These are phyloP conservation scores for Gobionotothen gibberifrons DNA, from an alignment of 2,797 vertebrate genomes.

Conservation along the genomic window DNA sequence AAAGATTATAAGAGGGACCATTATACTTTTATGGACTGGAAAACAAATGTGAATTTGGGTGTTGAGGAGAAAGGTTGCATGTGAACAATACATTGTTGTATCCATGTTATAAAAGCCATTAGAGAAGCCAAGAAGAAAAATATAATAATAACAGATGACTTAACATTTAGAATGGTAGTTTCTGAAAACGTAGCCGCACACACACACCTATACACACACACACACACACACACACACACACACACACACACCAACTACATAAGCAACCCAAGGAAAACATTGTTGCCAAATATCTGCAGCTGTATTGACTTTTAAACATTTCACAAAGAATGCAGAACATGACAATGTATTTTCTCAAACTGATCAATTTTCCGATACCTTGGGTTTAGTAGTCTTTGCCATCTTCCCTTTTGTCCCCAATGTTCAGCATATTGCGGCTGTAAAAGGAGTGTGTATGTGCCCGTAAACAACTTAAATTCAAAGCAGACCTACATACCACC, in stretches of 20 bases:
- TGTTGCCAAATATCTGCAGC: not conserved
- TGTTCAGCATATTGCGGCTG: slow-evolving; percentile 7
- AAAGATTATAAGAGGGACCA: not conserved
- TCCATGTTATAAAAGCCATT: not conserved
- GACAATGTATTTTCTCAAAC: not conserved
- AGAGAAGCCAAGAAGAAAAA: not conserved
- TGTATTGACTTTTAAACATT: not conserved
- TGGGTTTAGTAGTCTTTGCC: not conserved
- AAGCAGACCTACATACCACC: slow-evolving; percentile 34
- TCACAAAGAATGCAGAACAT: not conserved
- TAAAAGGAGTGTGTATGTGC: slow-evolving; percentile 1
- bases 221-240: not conserved
- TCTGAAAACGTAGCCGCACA: not conserved
- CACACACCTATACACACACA: not conserved
- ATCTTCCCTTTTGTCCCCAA: not conserved
- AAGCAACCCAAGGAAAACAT: too few relatives aligned
- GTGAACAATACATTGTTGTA: not conserved
- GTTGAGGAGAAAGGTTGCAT: not conserved
- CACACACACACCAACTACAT: not conserved
- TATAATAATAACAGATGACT: not conserved
- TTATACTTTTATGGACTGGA: not conserved
- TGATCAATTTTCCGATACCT: not conserved
- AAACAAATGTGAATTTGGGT: not conserved
- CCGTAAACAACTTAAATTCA: slow-evolving; percentile 29
- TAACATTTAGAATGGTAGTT: not conserved